These are phyloP conservation scores for Orcinus orca DNA, from an alignment of 2,113 vertebrate genomes.

Conservation along the genomic window DNA sequence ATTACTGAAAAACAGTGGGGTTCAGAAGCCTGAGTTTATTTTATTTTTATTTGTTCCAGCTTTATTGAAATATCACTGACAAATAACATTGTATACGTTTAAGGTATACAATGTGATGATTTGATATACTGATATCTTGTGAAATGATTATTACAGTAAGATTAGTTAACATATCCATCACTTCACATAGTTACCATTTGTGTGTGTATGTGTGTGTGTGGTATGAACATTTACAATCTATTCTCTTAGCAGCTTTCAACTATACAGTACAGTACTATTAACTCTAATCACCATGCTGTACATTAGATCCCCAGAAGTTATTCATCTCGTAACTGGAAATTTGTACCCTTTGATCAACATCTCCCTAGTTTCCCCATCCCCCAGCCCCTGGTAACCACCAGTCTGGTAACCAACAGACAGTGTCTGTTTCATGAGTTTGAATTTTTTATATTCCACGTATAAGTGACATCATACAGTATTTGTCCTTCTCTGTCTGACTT, in stretches of 20 bases:
- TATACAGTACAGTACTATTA: not conserved
- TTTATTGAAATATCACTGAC: not conserved
- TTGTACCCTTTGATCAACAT: not conserved
- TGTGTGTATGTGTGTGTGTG: not conserved
- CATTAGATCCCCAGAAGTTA: not conserved
- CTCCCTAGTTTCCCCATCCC: not conserved
- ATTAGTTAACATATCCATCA: not conserved
- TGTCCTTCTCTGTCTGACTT: not conserved
- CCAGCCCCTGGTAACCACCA: not conserved
- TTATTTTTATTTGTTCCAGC: not conserved
- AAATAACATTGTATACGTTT: not conserved
- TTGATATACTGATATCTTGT: not conserved
- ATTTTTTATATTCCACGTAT: not conserved
- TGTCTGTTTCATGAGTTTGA: not conserved
- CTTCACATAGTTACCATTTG: not conserved
- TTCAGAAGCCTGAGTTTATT: not conserved
- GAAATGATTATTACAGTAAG: not conserved
- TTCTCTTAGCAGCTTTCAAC: not conserved
- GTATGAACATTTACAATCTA: not conserved
- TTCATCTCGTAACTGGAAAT: not conserved
- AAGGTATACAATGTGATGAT: not conserved
- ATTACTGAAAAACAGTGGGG: not conserved
- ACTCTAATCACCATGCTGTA: not conserved
- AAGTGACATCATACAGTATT: not conserved
- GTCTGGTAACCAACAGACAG: not conserved